phyloP scores from a whole-genome alignment of 2,113 vertebrate genomes.

The Xyliphius kryptos region DNA sequence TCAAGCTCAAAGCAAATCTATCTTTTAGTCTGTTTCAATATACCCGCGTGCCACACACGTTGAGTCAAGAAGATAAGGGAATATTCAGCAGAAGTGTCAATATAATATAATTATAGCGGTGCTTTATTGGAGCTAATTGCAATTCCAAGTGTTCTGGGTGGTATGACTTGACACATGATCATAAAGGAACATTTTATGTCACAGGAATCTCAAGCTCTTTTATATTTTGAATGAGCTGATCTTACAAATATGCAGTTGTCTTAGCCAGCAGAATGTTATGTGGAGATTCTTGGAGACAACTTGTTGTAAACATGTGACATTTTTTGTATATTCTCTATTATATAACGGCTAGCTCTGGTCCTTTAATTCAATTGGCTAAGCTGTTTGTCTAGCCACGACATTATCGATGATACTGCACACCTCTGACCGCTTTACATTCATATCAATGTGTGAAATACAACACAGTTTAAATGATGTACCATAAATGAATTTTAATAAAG shows the following conservation, averaged over 20 bases:
- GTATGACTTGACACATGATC: conserved; percentile 7
- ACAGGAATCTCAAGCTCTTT: conserved; percentile 2
- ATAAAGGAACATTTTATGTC: not conserved
- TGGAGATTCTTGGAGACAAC: too few species aligned
- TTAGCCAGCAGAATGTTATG: too few species aligned
- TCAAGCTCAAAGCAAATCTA: not conserved
- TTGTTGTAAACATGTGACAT: too few species aligned
- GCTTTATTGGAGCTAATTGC: conserved; percentile 1
- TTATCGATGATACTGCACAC: too few species aligned
- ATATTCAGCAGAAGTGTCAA: not conserved
- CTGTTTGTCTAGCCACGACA: too few species aligned
- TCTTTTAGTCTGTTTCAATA: not conserved
- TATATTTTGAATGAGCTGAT: conserved; percentile 14
- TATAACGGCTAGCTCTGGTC: conserved; percentile 7
- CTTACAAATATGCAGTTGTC: conserved; percentile 33
- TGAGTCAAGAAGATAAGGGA: conserved; percentile 7
- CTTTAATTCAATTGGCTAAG: too few species aligned
- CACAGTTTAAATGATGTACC: too few species aligned
- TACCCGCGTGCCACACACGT: not conserved
- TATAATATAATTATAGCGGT: not conserved
- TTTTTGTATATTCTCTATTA: conserved; percentile 27
- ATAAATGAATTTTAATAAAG: too few species aligned
- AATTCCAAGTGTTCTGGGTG: not conserved
- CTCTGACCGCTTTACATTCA: too few species aligned
- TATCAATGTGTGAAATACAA: too few species aligned